Conservation (phyloP, 2,888 invertebrate species). For the Emmelina monodactyla region DNA sequence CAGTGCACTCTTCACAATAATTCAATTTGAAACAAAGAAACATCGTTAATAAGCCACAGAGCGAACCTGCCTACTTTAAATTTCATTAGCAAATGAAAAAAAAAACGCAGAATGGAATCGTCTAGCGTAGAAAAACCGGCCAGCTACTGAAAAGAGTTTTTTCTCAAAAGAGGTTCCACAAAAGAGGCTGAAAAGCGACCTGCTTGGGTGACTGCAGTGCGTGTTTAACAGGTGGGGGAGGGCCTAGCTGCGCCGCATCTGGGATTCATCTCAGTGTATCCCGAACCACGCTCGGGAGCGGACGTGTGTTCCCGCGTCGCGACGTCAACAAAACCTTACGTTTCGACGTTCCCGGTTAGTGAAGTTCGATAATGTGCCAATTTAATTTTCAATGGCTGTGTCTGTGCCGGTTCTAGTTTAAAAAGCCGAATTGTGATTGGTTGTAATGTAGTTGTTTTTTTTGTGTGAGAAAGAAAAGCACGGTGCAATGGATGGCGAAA, state of each 20-base stretch:
- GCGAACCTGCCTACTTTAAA: too few relatives aligned
- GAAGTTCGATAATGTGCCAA: background rate
- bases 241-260: constrained; percentile 20
- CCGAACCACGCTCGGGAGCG: constrained; percentile 10
- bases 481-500: constrained; percentile 87
- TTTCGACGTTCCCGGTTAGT: background rate
- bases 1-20: too few relatives aligned
- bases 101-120: too few relatives aligned
- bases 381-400: background rate
- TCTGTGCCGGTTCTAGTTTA: background rate
- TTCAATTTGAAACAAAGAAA: too few relatives aligned
- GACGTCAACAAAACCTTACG: background rate
- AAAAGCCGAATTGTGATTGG: background rate
- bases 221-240: constrained; percentile 57
- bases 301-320: background rate
- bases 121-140: too few relatives aligned
- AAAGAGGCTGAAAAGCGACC: too few relatives aligned
- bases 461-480: background rate
- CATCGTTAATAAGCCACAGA: too few relatives aligned
- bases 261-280: constrained; percentile 10
- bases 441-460: background rate
- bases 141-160: too few relatives aligned
- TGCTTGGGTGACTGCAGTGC: too few relatives aligned
- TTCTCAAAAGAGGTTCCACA: constrained; percentile 17
- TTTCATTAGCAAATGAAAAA: too few relatives aligned